A percentile compares a stretch with the other conserved stretches of the same genome.
Conservation (phyloP, 2,113 vertebrate genomes). For the Trogon melanurus region DNA sequence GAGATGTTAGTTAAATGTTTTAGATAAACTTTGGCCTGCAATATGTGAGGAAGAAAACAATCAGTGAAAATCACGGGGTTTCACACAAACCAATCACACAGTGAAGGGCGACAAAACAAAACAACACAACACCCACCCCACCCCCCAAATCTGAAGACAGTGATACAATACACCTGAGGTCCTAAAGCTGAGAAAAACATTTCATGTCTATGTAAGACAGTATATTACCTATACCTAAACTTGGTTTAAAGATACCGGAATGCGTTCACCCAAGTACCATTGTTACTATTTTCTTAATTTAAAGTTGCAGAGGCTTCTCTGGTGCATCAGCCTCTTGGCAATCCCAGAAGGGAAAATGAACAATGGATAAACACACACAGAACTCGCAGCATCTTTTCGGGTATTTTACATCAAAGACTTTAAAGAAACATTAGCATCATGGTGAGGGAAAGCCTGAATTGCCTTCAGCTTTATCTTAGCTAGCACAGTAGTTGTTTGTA, state of each 20-base stretch:
- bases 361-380: neutral
- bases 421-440: neutral
- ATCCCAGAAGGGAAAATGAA: neutral
- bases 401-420: neutral
- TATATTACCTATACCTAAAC: neutral
- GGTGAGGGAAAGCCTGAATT: neutral
- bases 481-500: neutral
- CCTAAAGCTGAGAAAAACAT: neutral
- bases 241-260: neutral
- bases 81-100: neutral
- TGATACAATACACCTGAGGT: neutral
- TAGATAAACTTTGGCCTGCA: neutral
- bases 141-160: neutral
- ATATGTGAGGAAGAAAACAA: neutral
- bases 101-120: neutral
- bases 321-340: neutral
- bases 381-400: neutral
- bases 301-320: neutral
- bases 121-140: neutral
- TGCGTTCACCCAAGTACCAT: neutral
- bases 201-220: fast-evolving
- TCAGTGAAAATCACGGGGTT: neutral
- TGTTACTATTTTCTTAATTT: neutral
- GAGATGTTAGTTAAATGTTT: neutral
- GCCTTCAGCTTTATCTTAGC: neutral